These are phyloP conservation scores for Platerodrilus igneus DNA, from an alignment of 2,888 invertebrate species.

Conservation along the genomic window DNA sequence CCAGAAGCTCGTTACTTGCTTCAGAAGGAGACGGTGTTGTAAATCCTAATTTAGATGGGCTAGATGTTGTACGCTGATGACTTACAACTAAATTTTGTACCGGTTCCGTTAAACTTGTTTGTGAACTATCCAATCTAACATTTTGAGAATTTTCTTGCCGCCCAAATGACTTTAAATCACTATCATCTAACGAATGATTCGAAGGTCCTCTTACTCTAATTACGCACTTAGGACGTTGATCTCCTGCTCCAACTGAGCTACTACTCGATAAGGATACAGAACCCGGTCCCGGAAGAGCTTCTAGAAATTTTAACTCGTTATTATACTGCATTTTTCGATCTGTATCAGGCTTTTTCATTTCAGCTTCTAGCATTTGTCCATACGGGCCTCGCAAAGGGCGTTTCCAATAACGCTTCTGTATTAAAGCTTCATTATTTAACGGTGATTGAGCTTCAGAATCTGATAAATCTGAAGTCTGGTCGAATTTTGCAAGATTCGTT, in stretches of 20 bases:
- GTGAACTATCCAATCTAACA: constrained; percentile 41
- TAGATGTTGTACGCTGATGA: constrained; percentile 74
- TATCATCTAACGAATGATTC: constrained; percentile 56
- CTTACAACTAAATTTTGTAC: constrained; percentile 51
- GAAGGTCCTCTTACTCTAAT: constrained; percentile 47
- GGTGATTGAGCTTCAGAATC: constrained; percentile 51
- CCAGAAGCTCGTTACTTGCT: constrained; percentile 64
- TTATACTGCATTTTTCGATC: constrained; percentile 52
- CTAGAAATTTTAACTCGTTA: constrained; percentile 55
- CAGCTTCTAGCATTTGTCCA: constrained; percentile 75
- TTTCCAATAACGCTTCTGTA: constrained; percentile 67
- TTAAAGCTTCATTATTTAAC: constrained; percentile 44
- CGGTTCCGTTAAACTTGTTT: constrained; percentile 42
- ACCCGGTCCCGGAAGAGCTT: constrained; percentile 44
- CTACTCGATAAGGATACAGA: constrained; percentile 34
- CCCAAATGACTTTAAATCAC: constrained; percentile 38
- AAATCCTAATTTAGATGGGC: constrained; percentile 72
- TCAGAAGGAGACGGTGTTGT: constrained; percentile 45
- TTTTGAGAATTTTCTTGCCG: constrained; percentile 30
- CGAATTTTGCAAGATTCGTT: constrained; percentile 59
- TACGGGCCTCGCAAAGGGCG: constrained; percentile 71
- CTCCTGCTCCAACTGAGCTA: constrained; percentile 33
- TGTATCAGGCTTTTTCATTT: constrained; percentile 67
- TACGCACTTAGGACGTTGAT: constrained; percentile 36
- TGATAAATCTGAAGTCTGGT: constrained; percentile 59